These are phyloP conservation scores for Tricholaema leucomelas DNA, from an alignment of 2,113 vertebrate species.

Conservation along the genomic window DNA sequence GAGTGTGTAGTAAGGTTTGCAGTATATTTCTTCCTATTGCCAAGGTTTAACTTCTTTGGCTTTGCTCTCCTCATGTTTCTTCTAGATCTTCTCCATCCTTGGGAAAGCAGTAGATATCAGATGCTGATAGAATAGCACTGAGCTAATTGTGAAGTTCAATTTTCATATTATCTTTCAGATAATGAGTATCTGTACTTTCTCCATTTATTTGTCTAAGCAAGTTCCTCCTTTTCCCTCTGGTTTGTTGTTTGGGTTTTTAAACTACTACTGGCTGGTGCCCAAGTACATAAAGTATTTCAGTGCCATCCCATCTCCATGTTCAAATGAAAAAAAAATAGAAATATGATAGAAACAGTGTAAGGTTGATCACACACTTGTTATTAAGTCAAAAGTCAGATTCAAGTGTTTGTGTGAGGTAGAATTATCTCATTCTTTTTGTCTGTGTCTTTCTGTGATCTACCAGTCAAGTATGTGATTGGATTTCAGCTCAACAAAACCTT, in stretches of 20 bases:
- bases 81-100: neutral
- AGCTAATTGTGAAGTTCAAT: neutral
- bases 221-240: neutral
- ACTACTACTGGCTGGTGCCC: neutral
- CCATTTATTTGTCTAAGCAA: neutral
- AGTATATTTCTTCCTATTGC: neutral
- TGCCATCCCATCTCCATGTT: neutral
- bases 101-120: neutral
- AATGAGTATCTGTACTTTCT: neutral
- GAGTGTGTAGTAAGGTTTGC: rapidly evolving
- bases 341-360: constrained; percentile 57
- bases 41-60: neutral
- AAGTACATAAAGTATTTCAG: constrained; percentile 15
- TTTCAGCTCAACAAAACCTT: constrained; percentile 99
- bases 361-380: constrained; percentile 78
- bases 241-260: neutral
- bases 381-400: constrained; percentile 78
- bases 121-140: neutral
- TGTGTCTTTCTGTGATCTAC: constrained; percentile 93
- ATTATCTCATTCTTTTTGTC: constrained; percentile 86
- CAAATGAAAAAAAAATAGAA: neutral
- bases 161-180: neutral
- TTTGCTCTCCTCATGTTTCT: neutral
- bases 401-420: constrained; percentile 86
- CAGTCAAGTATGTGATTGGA: constrained; percentile 99